Percentiles rank a stretch among this genome's conserved stretches.
phyloP scores from a whole-genome alignment of 1,140 invertebrate genomes.

The Monomorium pharaonis region DNA sequence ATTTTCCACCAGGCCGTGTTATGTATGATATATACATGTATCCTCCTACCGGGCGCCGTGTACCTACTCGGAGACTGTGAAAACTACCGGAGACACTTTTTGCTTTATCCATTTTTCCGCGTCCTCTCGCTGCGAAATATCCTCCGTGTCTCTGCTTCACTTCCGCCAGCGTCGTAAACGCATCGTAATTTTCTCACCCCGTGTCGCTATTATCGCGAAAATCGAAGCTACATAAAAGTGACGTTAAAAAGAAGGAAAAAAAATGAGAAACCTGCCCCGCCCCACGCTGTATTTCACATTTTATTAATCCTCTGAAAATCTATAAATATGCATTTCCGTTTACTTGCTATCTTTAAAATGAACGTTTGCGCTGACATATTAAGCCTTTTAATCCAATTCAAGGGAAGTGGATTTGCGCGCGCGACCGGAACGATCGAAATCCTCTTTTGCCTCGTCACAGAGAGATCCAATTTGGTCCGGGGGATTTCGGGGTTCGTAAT shows the following conservation, averaged over 20 bases:
- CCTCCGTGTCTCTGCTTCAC: not conserved
- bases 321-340: not conserved
- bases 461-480: conserved; percentile 44
- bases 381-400: not conserved
- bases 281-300: not conserved
- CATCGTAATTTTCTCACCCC: conserved; percentile 38
- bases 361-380: not conserved
- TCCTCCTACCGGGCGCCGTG: not conserved
- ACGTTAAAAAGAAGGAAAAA: not conserved
- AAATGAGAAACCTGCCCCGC: not conserved
- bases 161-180: conserved; percentile 23
- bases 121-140: not conserved
- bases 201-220: not conserved
- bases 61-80: not conserved
- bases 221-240: not conserved
- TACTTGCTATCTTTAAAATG: not conserved
- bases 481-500: conserved; percentile 40
- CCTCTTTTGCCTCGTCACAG: not conserved
- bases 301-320: not conserved
- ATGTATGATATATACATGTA: not conserved
- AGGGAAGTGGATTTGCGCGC: not conserved
- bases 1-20: not conserved
- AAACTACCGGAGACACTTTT: conserved; percentile 32
- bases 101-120: conserved; percentile 32
- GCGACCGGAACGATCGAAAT: not conserved